Evolutionary conservation across 2,888 invertebrate species (phyloP).

Genomic region (Lasius platythorax): DNA sequence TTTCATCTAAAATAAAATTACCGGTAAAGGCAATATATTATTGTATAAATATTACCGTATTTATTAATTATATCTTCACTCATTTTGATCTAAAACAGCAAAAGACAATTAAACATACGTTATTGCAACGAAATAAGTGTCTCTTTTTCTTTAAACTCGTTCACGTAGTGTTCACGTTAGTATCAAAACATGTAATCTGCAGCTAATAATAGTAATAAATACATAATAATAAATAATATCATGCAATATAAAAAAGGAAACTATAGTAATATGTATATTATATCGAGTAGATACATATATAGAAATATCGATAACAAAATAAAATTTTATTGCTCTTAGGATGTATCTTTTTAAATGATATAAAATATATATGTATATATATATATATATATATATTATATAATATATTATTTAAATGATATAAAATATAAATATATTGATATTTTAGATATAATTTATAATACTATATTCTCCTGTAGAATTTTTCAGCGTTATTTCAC

Average conservation of each 20-base stretch:
- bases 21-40: no score
- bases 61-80: no score
- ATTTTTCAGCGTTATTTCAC: background rate
- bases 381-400: no score
- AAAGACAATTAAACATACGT: no score
- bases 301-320: background rate
- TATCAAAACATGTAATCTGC: background rate
- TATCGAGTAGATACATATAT: background rate
- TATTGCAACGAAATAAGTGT: no score
- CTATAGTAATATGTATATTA: background rate
- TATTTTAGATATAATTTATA: background rate
- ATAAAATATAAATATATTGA: conserved; percentile 8
- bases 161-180: no score
- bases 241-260: background rate
- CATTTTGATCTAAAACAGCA: no score
- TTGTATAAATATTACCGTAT: no score
- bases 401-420: background rate
- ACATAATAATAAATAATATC: background rate
- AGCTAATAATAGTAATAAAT: background rate
- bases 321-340: background rate
- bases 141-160: no score
- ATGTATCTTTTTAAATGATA: background rate
- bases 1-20: no score
- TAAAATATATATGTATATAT: background rate
- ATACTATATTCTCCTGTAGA: background rate